These are phyloP conservation scores for Elegia similella DNA, from an alignment of 2,888 invertebrate species.

Conservation along the genomic window DNA sequence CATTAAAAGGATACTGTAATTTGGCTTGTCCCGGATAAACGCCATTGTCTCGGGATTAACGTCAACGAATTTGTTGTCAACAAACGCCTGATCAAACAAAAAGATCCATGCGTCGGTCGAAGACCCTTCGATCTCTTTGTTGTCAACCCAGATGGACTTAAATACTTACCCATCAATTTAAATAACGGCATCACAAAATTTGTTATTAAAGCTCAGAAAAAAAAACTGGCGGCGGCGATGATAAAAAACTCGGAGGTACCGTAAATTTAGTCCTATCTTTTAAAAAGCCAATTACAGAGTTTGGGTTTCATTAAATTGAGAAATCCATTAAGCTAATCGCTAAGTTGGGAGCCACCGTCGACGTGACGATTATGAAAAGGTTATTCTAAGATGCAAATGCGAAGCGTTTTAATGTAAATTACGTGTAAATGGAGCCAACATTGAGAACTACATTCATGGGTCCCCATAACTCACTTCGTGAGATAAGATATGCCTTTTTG, in stretches of 20 bases:
- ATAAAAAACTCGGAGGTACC: constrained; percentile 36
- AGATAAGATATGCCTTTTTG: constrained; percentile 67
- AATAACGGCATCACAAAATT: constrained; percentile 41
- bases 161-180: constrained; percentile 50
- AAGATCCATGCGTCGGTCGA: constrained; percentile 61
- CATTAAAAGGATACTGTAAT: constrained; percentile 59
- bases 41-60: constrained; percentile 77
- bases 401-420: constrained; percentile 71
- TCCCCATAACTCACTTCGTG: constrained; percentile 60
- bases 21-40: constrained; percentile 59
- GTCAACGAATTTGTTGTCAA: constrained; percentile 79
- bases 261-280: constrained; percentile 63
- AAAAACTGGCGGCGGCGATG: constrained; percentile 31
- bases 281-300: constrained; percentile 69
- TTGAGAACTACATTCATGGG: constrained; percentile 55
- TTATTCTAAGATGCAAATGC: constrained; percentile 73
- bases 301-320: constrained; percentile 72
- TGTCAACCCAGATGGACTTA: constrained; percentile 54
- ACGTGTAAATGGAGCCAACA: constrained; percentile 65
- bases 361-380: constrained; percentile 74
- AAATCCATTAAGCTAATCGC: constrained; percentile 76
- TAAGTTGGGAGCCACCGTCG: constrained; percentile 65
- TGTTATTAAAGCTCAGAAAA: constrained; percentile 36
- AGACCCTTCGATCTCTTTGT: constrained; percentile 63
- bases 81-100: constrained; percentile 79